Conservation (phyloP, 2,113 vertebrate genomes). For the Calidris pygmaea region DNA sequence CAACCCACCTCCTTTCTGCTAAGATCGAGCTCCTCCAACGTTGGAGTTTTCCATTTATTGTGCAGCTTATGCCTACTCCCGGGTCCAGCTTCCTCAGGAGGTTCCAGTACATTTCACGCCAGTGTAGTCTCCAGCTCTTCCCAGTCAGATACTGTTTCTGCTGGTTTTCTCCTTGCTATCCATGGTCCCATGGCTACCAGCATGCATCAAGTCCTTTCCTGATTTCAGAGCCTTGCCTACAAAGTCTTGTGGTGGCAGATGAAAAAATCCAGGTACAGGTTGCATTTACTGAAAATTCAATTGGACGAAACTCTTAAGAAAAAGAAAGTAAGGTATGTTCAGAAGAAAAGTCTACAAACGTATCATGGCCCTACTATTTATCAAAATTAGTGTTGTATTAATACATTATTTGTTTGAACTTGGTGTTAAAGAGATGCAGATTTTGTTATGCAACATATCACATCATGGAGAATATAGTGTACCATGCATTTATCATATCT, state of each 20-base stretch:
- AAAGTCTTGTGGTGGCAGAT: not conserved
- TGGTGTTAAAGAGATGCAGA: not conserved
- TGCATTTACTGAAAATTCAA: not conserved
- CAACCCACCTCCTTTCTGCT: not conserved
- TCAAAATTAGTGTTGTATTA: not conserved
- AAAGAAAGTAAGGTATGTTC: not conserved
- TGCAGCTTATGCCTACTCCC: rapidly evolving
- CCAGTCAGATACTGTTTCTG: not conserved
- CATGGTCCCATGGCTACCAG: not conserved
- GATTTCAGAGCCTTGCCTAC: not conserved
- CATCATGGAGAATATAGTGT: not conserved
- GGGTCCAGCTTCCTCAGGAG: not conserved
- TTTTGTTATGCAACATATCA: not conserved
- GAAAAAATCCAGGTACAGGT: not conserved
- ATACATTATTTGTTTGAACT: not conserved
- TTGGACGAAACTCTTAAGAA: not conserved
- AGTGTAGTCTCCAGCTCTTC: rapidly evolving
- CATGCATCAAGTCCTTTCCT: not conserved
- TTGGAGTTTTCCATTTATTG: not conserved
- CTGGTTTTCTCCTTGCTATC: not conserved
- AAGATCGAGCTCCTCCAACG: not conserved
- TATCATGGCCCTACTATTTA: not conserved
- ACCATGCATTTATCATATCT: not conserved
- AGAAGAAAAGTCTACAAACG: not conserved
- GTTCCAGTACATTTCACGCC: rapidly evolving